Conservation (phyloP, 2,888 invertebrate genomes). For the Drosophila kokeensis region DNA sequence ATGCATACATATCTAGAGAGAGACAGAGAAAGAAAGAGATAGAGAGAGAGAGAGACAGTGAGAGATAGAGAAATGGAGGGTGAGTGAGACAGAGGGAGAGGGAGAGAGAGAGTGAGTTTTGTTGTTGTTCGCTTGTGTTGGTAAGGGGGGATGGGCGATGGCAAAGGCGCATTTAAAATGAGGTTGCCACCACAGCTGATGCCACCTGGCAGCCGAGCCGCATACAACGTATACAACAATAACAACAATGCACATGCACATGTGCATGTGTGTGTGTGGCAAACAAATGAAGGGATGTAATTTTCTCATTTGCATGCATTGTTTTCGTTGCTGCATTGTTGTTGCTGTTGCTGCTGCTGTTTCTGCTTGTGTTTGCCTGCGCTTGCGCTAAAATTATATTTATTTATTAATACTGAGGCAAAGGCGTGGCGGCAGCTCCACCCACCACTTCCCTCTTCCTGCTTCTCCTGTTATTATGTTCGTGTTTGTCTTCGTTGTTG, state of each 20-base stretch:
- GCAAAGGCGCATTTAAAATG: conserved; percentile 58
- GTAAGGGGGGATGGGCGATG: conserved; percentile 8
- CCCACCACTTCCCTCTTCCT: conserved; percentile 27
- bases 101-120: not conserved
- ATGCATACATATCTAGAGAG: conserved; percentile 12
- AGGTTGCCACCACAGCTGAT: conserved; percentile 78
- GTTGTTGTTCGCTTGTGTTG: conserved; percentile 15
- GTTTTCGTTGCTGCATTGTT: conserved; percentile 62
- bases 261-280: conserved; percentile 45
- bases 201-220: conserved; percentile 34
- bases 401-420: conserved; percentile 84
- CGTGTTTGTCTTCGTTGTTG: conserved; percentile 31
- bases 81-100: conserved; percentile 11
- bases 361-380: conserved; percentile 72
- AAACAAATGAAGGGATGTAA: conserved; percentile 85
- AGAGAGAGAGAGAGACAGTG: conserved; percentile 2
- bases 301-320: conserved; percentile 81
- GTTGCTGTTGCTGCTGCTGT: conserved; percentile 44
- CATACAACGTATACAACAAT: conserved; percentile 36
- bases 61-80: conserved; percentile 4
- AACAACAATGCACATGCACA: conserved; percentile 19
- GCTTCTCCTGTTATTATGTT: conserved; percentile 38
- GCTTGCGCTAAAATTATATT: conserved; percentile 85
- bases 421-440: conserved; percentile 69
- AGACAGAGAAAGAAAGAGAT: not conserved